Conservation (phyloP, 2,797 vertebrate species). For the Scolopax bukidnonensis region DNA sequence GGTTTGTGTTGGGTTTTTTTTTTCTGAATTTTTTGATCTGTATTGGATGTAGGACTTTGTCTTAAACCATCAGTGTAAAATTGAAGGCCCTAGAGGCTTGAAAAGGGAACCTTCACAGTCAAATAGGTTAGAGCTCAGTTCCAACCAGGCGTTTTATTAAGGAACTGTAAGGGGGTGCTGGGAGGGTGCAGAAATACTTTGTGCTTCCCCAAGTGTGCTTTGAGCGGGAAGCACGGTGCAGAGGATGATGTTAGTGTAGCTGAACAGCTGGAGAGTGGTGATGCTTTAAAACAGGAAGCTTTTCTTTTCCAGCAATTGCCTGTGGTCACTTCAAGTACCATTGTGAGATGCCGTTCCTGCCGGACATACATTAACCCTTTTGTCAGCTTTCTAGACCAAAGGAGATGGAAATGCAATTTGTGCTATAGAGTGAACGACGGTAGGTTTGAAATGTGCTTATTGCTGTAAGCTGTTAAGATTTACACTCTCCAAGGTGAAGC, state of each 20-base stretch:
- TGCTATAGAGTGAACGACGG: constrained; percentile 96
- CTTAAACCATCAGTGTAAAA: neutral
- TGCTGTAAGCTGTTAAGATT: neutral
- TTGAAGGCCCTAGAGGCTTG: neutral
- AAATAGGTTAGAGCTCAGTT: neutral
- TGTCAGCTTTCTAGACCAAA: constrained; percentile 94
- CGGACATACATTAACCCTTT: constrained; percentile 97
- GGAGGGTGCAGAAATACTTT: neutral
- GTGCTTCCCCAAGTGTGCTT: neutral
- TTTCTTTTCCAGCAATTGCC: constrained; percentile 88
- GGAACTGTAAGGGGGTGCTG: neutral
- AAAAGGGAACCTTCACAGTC: neutral
- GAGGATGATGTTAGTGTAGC: neutral
- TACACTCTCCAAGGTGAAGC: too few relatives aligned
- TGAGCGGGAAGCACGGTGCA: neutral
- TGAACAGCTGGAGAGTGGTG: neutral
- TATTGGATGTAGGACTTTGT: neutral
- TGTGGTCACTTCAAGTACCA: constrained; percentile 95
- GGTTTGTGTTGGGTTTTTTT: neutral
- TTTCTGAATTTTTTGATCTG: neutral
- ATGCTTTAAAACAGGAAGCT: constrained; percentile 9
- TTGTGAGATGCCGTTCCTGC: constrained; percentile 95
- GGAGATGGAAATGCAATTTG: constrained; percentile 96
- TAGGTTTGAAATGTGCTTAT: constrained; percentile 64
- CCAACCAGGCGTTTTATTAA: fast-evolving